phyloP scores from a whole-genome alignment of 2,797 vertebrate genomes.

The Coregonus sp. region DNA sequence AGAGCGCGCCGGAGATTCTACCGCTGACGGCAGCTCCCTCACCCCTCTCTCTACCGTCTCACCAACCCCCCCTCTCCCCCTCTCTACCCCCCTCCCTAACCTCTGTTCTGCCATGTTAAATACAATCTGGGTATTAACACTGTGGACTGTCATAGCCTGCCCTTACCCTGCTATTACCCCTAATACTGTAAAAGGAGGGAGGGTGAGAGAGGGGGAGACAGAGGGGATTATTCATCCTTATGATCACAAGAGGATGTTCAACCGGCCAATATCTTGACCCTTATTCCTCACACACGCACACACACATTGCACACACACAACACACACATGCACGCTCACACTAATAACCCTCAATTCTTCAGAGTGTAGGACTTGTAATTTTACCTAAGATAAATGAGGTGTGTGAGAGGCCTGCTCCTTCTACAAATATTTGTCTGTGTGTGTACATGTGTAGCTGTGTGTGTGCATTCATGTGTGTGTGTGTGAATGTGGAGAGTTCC shows the following conservation, averaged over 20 bases:
- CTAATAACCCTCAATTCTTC: slow-evolving; percentile 48
- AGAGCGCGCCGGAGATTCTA: too few relatives aligned
- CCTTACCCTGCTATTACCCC: slow-evolving; percentile 43
- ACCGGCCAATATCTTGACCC: slow-evolving; percentile 36
- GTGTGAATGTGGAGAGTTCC: too few relatives aligned
- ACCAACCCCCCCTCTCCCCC: too few relatives aligned
- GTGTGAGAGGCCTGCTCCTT: slow-evolving; percentile 70
- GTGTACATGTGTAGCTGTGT: background rate
- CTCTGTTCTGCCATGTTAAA: slow-evolving; percentile 68
- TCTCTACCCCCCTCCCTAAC: slow-evolving; percentile 12
- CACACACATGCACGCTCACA: too few relatives aligned
- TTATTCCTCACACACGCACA: slow-evolving; percentile 16
- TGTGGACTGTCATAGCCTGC: slow-evolving; percentile 53
- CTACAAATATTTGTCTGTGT: slow-evolving; percentile 75
- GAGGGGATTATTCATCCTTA: slow-evolving; percentile 59
- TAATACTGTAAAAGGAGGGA: slow-evolving; percentile 46
- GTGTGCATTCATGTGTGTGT: background rate
- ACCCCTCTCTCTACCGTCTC: too few relatives aligned
- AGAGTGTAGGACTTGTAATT: slow-evolving; percentile 66
- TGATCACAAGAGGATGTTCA: slow-evolving; percentile 68
- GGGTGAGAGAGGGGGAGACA: slow-evolving; percentile 17
- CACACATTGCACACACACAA: background rate
- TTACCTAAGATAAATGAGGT: slow-evolving; percentile 74
- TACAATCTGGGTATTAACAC: slow-evolving; percentile 61
- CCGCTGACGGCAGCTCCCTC: too few relatives aligned